A percentile compares a stretch with the other conserved stretches of the same genome.
Conservation (phyloP, 2,888 invertebrate species). For the Sinodicranocentrus sp. region DNA sequence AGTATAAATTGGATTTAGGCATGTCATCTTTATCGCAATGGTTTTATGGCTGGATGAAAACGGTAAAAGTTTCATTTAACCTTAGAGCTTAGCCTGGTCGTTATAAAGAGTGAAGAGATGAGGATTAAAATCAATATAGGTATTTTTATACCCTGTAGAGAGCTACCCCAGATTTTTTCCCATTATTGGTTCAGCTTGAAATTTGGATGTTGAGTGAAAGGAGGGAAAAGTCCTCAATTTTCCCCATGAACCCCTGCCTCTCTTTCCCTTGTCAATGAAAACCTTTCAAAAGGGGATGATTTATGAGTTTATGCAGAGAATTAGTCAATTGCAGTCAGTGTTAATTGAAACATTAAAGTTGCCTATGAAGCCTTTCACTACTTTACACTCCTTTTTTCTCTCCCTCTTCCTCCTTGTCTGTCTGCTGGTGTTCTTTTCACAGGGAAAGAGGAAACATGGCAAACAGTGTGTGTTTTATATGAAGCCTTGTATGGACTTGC, state of each 20-base stretch:
- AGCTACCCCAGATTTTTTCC: no score
- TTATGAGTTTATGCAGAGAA: constrained; percentile 71
- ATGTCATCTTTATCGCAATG: no score
- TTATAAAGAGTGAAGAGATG: not conserved
- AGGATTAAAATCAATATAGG: not conserved
- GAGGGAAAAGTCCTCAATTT: constrained; percentile 32
- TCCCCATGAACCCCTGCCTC: not conserved
- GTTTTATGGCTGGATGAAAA: no score
- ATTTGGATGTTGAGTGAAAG: no score
- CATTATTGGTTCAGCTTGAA: no score
- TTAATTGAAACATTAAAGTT: constrained; percentile 71
- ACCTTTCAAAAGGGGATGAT: constrained; percentile 69
- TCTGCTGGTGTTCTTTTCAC: no score
- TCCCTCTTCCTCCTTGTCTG: not conserved
- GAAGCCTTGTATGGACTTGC: not conserved
- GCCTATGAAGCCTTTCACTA: constrained; percentile 2
- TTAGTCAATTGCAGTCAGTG: constrained; percentile 71
- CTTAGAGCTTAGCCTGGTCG: not conserved
- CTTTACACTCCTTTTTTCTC: no score
- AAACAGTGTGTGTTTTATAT: not conserved
- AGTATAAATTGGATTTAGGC: no score
- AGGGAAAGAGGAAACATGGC: no score
- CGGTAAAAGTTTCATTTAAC: no score
- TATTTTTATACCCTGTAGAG: no score
- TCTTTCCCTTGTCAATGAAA: constrained; percentile 59